Percentiles rank a stretch among this genome's conserved stretches.
These are phyloP conservation scores for Glareola pratincola DNA, from an alignment of 2,113 vertebrate species.

Conservation along the genomic window DNA sequence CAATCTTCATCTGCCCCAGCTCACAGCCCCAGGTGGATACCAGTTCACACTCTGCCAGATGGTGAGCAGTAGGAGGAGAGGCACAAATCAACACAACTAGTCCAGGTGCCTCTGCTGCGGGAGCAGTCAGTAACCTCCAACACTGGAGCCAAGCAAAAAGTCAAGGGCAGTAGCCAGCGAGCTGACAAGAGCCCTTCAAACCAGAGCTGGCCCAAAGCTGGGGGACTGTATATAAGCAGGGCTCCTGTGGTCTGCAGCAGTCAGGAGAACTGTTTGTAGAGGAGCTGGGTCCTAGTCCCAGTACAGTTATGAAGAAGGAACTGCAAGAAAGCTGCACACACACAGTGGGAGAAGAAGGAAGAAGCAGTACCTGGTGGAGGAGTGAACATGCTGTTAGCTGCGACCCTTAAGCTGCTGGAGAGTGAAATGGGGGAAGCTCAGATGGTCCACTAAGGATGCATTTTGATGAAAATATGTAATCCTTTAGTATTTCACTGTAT, in stretches of 20 bases:
- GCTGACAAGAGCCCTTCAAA: not conserved
- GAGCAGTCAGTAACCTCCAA: not conserved
- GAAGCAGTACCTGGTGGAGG: not conserved
- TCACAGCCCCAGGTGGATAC: not conserved
- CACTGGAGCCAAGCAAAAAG: not conserved
- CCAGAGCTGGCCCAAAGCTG: not conserved
- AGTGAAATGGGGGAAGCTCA: not conserved
- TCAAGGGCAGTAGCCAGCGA: not conserved
- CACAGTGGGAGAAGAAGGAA: not conserved
- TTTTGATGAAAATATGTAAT: not conserved
- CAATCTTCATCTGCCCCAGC: not conserved
- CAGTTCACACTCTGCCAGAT: not conserved
- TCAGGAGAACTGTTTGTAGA: not conserved
- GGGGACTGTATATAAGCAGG: not conserved
- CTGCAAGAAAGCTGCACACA: slow-evolving; percentile 22
- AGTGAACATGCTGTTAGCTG: slow-evolving; percentile 9
- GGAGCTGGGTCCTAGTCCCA: slow-evolving; percentile 9
- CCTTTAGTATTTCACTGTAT: not conserved
- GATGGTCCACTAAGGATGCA: not conserved
- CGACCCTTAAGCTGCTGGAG: not conserved
- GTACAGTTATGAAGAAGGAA: not conserved
- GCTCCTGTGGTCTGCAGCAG: not conserved
- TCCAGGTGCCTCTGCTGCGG: not conserved
- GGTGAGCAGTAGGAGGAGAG: not conserved
- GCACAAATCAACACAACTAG: not conserved